phyloP scores from a whole-genome alignment of 2,113 vertebrate species.

The Cyprichromis sp. region DNA sequence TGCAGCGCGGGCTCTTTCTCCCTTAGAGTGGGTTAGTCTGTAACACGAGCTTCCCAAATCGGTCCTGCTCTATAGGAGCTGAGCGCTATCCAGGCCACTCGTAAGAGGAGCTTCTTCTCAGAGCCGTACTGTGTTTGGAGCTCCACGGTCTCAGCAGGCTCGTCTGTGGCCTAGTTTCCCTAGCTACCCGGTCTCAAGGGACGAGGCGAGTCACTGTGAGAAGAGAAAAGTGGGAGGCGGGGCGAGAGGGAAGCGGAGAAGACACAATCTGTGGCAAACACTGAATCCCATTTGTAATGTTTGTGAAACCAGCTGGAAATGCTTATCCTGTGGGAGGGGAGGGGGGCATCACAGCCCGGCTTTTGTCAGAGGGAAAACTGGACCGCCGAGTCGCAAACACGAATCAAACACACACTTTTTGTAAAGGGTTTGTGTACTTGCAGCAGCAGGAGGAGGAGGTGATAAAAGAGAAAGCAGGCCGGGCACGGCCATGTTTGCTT shows the following conservation, averaged over 20 bases:
- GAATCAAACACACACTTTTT: not conserved
- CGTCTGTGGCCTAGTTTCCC: conserved; percentile 52
- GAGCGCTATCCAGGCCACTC: not conserved
- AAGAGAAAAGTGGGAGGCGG: conserved; percentile 6
- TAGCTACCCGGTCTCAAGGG: conserved; percentile 40
- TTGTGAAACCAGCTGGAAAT: conserved; percentile 65
- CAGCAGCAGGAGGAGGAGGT: not conserved
- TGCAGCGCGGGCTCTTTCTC: not conserved
- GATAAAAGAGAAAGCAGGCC: not conserved
- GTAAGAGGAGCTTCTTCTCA: not conserved
- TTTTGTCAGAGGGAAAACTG: conserved; percentile 3
- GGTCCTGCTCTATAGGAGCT: not conserved
- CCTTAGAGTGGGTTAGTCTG: not conserved
- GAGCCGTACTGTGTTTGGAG: not conserved
- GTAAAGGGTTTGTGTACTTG: not conserved
- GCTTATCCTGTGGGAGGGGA: conserved; percentile 35
- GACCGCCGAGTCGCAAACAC: not conserved
- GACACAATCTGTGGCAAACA: conserved; percentile 13
- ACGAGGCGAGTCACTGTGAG: conserved; percentile 40
- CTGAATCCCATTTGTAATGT: conserved; percentile 49
- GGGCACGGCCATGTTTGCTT: conserved; percentile 27
- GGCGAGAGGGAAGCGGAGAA: not conserved
- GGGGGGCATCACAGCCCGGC: not conserved
- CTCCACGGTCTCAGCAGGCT: conserved; percentile 16
- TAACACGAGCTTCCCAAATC: not conserved